Conservation (phyloP, 2,888 invertebrate genomes). For the Rugalucina vietnamica region DNA sequence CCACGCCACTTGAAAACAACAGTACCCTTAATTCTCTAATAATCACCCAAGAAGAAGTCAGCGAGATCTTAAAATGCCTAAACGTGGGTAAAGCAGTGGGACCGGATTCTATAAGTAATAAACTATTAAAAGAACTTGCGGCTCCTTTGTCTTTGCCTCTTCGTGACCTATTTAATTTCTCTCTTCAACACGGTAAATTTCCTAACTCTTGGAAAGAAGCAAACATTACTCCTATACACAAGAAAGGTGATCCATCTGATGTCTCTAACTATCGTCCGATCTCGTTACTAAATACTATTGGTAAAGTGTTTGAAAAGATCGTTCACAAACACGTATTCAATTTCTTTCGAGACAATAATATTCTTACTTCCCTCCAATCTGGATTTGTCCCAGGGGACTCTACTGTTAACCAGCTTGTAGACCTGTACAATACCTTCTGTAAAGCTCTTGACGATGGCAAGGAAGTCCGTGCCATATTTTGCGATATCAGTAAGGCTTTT, state of each 20-base stretch:
- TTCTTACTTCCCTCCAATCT: constrained; percentile 28
- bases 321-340: constrained; percentile 25
- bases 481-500: constrained; percentile 51
- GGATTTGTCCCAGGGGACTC: constrained; percentile 34
- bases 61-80: not conserved
- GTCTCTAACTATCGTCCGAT: constrained; percentile 34
- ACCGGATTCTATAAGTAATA: constrained; percentile 15
- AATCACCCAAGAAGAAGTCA: not conserved
- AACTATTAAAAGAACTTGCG: constrained; percentile 4
- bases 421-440: constrained; percentile 26
- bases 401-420: constrained; percentile 32
- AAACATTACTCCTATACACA: constrained; percentile 15
- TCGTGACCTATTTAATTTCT: constrained; percentile 24
- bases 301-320: constrained; percentile 19
- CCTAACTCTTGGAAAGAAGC: constrained; percentile 34
- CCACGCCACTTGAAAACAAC: not conserved
- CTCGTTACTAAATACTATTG: constrained; percentile 1
- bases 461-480: constrained; percentile 44
- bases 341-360: not conserved
- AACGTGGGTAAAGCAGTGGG: constrained; percentile 18
- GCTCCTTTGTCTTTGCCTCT: constrained; percentile 16
- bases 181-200: not conserved
- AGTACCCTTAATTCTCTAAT: not conserved
- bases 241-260: constrained; percentile 14
- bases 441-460: constrained; percentile 32